These are phyloP conservation scores for Anser cygnoides DNA, from an alignment of 2,113 vertebrate species.

Conservation along the genomic window DNA sequence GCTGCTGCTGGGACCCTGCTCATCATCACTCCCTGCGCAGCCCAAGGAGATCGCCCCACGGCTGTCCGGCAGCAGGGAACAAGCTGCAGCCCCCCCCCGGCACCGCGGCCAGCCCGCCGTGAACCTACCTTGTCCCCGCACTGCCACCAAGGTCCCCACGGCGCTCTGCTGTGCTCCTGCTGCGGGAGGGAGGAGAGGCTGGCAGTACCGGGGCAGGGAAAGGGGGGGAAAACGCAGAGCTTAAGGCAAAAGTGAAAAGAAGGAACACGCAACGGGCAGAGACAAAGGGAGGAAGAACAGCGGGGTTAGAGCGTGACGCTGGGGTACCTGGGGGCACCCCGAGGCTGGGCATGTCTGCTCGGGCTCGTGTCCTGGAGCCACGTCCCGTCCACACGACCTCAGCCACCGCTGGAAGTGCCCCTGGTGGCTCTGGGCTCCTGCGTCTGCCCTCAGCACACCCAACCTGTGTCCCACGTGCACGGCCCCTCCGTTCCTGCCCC, in stretches of 20 bases:
- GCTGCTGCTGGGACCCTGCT: too few relatives aligned
- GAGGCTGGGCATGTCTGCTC: not conserved
- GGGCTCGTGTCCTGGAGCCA: rapidly evolving
- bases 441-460: not conserved
- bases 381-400: rapidly evolving
- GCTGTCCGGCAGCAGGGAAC: not conserved
- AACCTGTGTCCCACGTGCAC: not conserved
- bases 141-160: not conserved
- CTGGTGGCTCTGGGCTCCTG: not conserved
- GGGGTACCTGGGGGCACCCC: not conserved
- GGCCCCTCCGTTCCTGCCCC: not conserved
- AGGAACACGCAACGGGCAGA: not conserved
- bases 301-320: not conserved
- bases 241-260: not conserved
- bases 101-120: not conserved
- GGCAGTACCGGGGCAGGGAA: not conserved
- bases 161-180: not conserved
- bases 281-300: not conserved
- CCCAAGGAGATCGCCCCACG: not conserved
- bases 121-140: not conserved
- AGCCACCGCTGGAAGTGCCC: not conserved
- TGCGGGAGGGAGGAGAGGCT: too few relatives aligned
- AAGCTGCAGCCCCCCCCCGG: not conserved
- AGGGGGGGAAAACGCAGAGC: not conserved
- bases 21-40: too few relatives aligned